Percentiles rank a stretch among this genome's conserved stretches.
These are phyloP conservation scores for Agrypnia vestita DNA, from an alignment of 1,140 invertebrate species.

Conservation along the genomic window DNA sequence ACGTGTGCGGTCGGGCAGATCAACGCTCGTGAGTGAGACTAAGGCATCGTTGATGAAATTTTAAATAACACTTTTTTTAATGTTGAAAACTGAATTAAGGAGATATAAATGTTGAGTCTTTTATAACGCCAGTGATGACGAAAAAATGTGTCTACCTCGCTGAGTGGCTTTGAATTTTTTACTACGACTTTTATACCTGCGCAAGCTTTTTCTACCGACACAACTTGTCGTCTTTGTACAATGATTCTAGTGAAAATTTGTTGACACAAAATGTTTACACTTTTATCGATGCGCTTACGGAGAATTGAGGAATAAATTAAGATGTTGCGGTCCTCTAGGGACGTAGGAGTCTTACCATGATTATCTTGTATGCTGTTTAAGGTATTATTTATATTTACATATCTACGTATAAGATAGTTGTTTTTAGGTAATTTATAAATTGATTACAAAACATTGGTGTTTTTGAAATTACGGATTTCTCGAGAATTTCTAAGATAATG, in stretches of 20 bases:
- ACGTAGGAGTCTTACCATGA: conserved; percentile 9
- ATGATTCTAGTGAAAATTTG: conserved; percentile 22
- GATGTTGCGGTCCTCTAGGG: background rate
- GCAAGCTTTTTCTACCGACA: conserved; percentile 23
- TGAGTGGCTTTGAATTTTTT: conserved; percentile 25
- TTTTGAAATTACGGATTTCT: too few relatives aligned
- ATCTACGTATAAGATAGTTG: conserved; percentile 8
- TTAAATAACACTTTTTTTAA: too few relatives aligned
- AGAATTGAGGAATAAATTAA: background rate
- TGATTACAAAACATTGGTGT: conserved; percentile 1
- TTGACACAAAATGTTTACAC: conserved; percentile 22
- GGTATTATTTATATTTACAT: conserved; percentile 41
- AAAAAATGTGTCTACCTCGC: background rate
- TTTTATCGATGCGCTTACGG: background rate
- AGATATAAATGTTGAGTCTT: background rate
- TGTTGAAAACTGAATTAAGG: too few relatives aligned
- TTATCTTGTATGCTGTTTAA: conserved; percentile 2
- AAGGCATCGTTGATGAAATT: too few relatives aligned
- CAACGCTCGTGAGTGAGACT: background rate
- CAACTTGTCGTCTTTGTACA: conserved; percentile 2
- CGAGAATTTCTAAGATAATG: too few relatives aligned
- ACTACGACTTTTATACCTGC: conserved; percentile 19
- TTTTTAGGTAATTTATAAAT: conserved; percentile 36
- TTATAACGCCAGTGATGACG: background rate
- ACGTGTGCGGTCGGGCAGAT: background rate